These are phyloP conservation scores for Drosophila teissieri DNA, from an alignment of 1,140 invertebrate genomes.

Conservation along the genomic window DNA sequence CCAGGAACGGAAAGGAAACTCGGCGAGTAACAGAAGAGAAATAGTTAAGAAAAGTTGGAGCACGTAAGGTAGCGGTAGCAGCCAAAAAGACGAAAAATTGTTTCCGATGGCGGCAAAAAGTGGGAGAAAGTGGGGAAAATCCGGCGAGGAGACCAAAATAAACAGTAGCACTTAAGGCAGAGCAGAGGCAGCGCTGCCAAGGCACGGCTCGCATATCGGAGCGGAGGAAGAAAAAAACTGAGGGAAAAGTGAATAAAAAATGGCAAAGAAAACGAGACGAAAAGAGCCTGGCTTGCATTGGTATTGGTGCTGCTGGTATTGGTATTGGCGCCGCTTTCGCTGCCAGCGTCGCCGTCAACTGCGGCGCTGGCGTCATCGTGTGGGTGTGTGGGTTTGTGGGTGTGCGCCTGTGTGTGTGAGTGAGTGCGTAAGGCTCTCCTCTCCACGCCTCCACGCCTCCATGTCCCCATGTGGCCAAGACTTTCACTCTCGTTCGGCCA, in stretches of 20 bases:
- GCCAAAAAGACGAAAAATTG: slow-evolving; percentile 54
- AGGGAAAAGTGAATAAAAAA: slow-evolving; percentile 48
- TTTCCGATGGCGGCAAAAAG: neutral
- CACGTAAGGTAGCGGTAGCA: slow-evolving; percentile 4
- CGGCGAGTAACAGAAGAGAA: slow-evolving; percentile 8
- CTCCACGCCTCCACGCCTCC: neutral
- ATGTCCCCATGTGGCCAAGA: slow-evolving; percentile 64
- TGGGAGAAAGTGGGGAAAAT: slow-evolving; percentile 15
- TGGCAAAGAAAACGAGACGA: slow-evolving; percentile 34
- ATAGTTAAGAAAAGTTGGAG: slow-evolving; percentile 58
- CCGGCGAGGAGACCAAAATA: slow-evolving; percentile 59
- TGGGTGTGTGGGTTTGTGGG: slow-evolving; percentile 13
- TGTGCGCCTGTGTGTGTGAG: slow-evolving; percentile 9
- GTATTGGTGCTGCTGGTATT: slow-evolving; percentile 28
- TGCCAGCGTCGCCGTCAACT: slow-evolving; percentile 3
- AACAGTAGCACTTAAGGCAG: slow-evolving; percentile 57
- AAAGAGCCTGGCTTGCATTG: slow-evolving; percentile 31
- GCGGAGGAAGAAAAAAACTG: slow-evolving; percentile 23
- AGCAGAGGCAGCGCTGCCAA: slow-evolving; percentile 22
- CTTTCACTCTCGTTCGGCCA: slow-evolving; percentile 68
- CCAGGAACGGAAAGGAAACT: neutral
- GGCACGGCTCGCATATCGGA: neutral
- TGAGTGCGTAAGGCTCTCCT: slow-evolving; percentile 21
- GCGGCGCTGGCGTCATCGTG: slow-evolving; percentile 12
- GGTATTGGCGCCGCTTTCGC: slow-evolving; percentile 19